Evolutionary conservation across 2,888 invertebrate species (phyloP), one percentile per base, ranked within the genome.

Genomic region (Eilema sororculum): DNA sequence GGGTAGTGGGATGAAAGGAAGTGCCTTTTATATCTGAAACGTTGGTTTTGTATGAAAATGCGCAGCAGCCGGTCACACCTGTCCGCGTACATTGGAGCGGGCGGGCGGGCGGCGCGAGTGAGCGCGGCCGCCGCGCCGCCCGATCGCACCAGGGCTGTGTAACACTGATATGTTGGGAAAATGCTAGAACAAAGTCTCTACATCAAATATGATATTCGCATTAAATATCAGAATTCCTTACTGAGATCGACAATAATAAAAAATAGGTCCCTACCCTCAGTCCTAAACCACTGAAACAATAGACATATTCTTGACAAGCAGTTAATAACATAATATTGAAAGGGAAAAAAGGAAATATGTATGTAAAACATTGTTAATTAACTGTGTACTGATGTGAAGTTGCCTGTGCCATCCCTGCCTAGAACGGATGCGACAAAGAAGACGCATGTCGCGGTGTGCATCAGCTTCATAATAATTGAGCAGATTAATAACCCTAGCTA

Each of bases 11-110:
- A 94, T 94, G 95, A 95, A 95, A 95, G 95, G 94, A 94, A 94
- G 93, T 94, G 94, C 93, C 94, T 94, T 94, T 95, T 94, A 94
- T 94, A 94, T 93, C 94, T 94, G 94, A 94, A 94, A 91, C 93
- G 94, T 92, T 93, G 91, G 92, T 94, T 95, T 94, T 94, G 93
- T 94, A 91, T 93, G 95, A 94, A 93, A 94, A 92, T 89, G 92
- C 88, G 91, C 88, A 89, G 94, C 95, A 95, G 95, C 95, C 95
- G 95, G 89, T 82, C 91, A 86, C 95, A 95, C 95, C 95, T 95
- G 95, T 95, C 94, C 86, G 87, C 81, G 87, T 89, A 87, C 90
- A 88, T 93, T 90, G 90, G 86, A 86, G 77, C 81, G 84, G 78
- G 77, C 65, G 57, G 66, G 77, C 67, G 52, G 61, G 41, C 71